Percentiles rank a stretch among this genome's conserved stretches.
These are phyloP conservation scores for Ramazzottius varieornatus DNA, from an alignment of 2,888 invertebrate species.

Conservation along the genomic window DNA sequence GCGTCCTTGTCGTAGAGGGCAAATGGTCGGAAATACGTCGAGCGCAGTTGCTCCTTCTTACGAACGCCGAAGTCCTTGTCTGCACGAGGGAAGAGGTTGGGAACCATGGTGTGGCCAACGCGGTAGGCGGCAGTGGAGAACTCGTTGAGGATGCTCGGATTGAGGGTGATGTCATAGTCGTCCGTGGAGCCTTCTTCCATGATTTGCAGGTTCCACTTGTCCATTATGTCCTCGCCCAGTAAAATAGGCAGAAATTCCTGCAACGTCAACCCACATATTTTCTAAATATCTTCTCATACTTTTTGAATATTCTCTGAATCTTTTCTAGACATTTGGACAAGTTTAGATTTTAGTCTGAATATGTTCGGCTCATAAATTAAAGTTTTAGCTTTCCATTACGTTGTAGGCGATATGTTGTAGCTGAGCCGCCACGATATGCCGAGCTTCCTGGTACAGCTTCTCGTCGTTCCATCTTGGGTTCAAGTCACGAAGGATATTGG, in stretches of 20 bases:
- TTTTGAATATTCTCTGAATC: too few relatives aligned
- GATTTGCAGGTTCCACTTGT: conserved; percentile 18
- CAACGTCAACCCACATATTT: too few relatives aligned
- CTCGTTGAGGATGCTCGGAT: conserved; percentile 46
- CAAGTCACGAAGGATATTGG: conserved; percentile 10
- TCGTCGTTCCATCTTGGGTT: conserved; percentile 19
- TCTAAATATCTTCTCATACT: too few relatives aligned
- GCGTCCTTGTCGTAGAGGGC: background rate
- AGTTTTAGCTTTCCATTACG: too few relatives aligned
- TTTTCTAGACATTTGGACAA: too few relatives aligned
- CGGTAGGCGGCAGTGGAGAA: conserved; percentile 58
- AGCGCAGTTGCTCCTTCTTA: background rate
- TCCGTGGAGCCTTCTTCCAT: conserved; percentile 11
- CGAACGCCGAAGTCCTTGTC: background rate
- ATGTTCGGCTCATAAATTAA: too few relatives aligned
- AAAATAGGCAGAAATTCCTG: conserved; percentile 16
- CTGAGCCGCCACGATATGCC: conserved; percentile 20
- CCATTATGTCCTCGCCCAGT: conserved; percentile 15
- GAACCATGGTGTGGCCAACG: conserved; percentile 36
- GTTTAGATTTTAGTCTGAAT: too few relatives aligned
- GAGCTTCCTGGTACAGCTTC: conserved; percentile 16
- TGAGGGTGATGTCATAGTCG: conserved; percentile 21
- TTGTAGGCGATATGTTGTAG: conserved; percentile 11
- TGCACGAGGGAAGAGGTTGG: background rate
- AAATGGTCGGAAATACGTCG: background rate